Conservation (phyloP, 2,113 vertebrate species). For the Thamnaconus septentrionalis region DNA sequence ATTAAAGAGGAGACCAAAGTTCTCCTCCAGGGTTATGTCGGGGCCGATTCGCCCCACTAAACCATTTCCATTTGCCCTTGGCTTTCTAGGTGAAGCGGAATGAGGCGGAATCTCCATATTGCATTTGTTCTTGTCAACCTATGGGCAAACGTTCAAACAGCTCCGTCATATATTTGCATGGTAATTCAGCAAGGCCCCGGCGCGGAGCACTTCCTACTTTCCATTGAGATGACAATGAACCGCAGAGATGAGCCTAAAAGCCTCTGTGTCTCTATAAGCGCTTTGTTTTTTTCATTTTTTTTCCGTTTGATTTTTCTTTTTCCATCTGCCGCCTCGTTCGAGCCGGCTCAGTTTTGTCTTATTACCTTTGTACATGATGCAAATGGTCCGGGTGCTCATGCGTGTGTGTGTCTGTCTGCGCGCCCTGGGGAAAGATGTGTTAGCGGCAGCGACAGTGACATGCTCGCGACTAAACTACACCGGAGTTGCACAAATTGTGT, state of each 20-base stretch:
- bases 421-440: conserved; percentile 38
- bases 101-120: conserved; percentile 63
- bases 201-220: conserved; percentile 42
- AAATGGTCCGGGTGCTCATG: conserved; percentile 12
- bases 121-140: conserved; percentile 73
- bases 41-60: conserved; percentile 61
- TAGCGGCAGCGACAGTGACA: conserved; percentile 45
- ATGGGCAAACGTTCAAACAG: conserved; percentile 56
- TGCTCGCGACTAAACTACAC: conserved; percentile 33
- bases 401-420: conserved; percentile 7
- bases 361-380: conserved; percentile 25
- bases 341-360: conserved; percentile 23
- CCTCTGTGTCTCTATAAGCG: conserved; percentile 5
- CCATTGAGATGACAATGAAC: conserved; percentile 35
- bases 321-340: conserved; percentile 9
- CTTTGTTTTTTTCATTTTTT: conserved; percentile 36
- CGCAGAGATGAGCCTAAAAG: conserved; percentile 18
- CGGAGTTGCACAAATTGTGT: conserved; percentile 59
- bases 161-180: conserved; percentile 70
- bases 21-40: conserved; percentile 47
- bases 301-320: background rate
- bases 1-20: conserved; percentile 67
- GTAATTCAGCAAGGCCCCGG: conserved; percentile 58
- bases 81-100: conserved; percentile 58
- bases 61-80: conserved; percentile 72